phyloP scores from a whole-genome alignment of 2,888 invertebrate genomes.

The Drosophila parthenogenetica region DNA sequence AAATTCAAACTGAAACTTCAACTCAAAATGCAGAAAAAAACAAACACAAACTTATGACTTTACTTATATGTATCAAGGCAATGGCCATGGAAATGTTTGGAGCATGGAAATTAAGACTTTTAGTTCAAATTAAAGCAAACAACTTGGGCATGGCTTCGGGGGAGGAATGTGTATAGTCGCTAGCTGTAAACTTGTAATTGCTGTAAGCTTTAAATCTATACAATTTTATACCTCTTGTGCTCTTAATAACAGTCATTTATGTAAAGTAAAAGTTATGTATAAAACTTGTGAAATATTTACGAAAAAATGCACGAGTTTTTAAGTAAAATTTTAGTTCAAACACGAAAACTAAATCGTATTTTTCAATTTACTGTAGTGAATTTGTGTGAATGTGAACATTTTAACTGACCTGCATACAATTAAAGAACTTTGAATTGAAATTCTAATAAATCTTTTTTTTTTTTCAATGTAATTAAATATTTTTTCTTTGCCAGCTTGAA shows the following conservation, averaged over 20 bases:
- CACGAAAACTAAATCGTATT: no score
- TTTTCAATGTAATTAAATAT: no score
- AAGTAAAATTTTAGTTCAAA: no score
- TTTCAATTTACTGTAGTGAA: no score
- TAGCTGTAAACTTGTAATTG: constrained; percentile 44
- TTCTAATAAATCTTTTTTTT: no score
- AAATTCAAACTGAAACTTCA: constrained; percentile 27
- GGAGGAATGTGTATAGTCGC: not conserved
- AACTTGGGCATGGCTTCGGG: constrained; percentile 11
- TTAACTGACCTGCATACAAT: no score
- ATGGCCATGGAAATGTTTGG: constrained; percentile 44
- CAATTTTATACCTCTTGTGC: constrained; percentile 23
- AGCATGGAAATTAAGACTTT: constrained; percentile 74
- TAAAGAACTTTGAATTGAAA: no score
- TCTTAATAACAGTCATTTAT: not conserved
- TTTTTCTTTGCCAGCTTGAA: no score
- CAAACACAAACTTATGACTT: constrained; percentile 23
- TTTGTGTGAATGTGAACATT: no score
- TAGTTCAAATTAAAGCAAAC: constrained; percentile 55
- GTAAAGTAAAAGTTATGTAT: constrained; percentile 55
- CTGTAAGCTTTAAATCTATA: constrained; percentile 56
- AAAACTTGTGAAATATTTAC: no score
- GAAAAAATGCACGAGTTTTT: not conserved
- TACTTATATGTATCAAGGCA: constrained; percentile 20
- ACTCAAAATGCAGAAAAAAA: constrained; percentile 50